These are phyloP conservation scores for Mugil cephalus DNA, from an alignment of 2,113 vertebrate genomes.

Conservation along the genomic window DNA sequence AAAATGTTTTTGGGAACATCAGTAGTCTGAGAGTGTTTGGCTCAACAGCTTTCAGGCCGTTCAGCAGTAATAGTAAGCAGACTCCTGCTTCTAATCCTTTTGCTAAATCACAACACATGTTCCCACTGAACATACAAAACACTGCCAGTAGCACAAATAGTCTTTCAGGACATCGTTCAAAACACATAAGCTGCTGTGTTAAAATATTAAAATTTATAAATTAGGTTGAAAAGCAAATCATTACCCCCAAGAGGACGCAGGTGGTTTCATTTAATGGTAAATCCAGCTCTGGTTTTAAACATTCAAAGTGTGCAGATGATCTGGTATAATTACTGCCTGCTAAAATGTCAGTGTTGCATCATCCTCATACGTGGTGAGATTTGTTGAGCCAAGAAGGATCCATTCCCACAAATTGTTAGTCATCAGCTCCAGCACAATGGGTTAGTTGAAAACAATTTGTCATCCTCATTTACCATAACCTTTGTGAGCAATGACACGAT, in stretches of 20 bases:
- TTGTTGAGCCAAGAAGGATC: conserved; percentile 65
- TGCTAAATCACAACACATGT: neutral
- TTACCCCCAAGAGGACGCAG: conserved; percentile 2
- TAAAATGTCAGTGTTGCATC: conserved; percentile 75
- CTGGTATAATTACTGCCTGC: conserved; percentile 48
- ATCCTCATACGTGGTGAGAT: conserved; percentile 59
- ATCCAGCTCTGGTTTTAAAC: conserved; percentile 10
- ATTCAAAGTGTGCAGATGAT: conserved; percentile 46
- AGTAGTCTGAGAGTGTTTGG: neutral
- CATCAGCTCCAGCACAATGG: conserved; percentile 66
- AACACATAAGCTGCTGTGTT: neutral
- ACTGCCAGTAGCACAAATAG: neutral
- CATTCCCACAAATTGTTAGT: conserved; percentile 74
- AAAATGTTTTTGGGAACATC: conserved; percentile 15
- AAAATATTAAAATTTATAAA: neutral
- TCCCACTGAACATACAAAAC: neutral
- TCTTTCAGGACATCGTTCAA: conserved; percentile 1
- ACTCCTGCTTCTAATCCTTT: neutral
- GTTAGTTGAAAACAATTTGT: conserved; percentile 69
- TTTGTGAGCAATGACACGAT: conserved; percentile 65
- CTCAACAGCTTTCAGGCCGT: conserved; percentile 20
- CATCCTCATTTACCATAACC: conserved; percentile 60
- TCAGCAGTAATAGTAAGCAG: neutral
- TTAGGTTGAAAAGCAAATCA: neutral
- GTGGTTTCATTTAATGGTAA: conserved; percentile 10